Evolutionary conservation across 2,888 invertebrate species (phyloP).

Genomic region (Sarcophaga variegata): DNA sequence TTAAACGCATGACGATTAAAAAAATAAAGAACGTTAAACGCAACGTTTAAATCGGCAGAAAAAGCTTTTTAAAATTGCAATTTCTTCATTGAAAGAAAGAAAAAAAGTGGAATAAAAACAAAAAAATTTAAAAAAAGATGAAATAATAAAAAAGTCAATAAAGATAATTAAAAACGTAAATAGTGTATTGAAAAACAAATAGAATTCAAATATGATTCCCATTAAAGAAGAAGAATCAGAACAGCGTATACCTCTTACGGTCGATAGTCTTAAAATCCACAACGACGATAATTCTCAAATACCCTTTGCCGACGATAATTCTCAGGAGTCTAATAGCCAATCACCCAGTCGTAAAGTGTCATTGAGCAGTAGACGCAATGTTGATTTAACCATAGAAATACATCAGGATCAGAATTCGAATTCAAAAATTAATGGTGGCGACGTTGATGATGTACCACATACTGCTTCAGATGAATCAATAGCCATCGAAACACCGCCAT

Average conservation of each 20-base stretch:
- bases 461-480: slow-evolving; percentile 50
- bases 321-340: background rate
- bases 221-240: slow-evolving; percentile 29
- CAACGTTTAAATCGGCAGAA: slow-evolving; percentile 19
- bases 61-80: slow-evolving; percentile 12
- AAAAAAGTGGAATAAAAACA: slow-evolving; percentile 29
- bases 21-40: slow-evolving; percentile 11
- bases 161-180: slow-evolving; percentile 11
- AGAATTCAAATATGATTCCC: slow-evolving; percentile 53
- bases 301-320: slow-evolving; percentile 55
- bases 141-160: background rate
- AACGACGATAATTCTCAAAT: slow-evolving; percentile 30
- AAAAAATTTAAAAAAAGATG: slow-evolving; percentile 8
- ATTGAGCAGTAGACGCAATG: slow-evolving; percentile 42
- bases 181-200: background rate
- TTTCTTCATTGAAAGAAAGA: background rate
- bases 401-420: slow-evolving; percentile 8
- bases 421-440: background rate
- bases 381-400: slow-evolving; percentile 30
- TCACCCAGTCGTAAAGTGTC: slow-evolving; percentile 35
- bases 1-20: slow-evolving; percentile 59
- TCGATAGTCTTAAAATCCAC: slow-evolving; percentile 15
- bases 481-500: slow-evolving; percentile 36
- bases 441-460: slow-evolving; percentile 7
- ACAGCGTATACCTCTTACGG: slow-evolving; percentile 46